Evolutionary conservation across 2,113 vertebrate genomes (phyloP), one percentile per base, ranked within the genome.

Genomic region (Chamaetylas fuelleborni): DNA sequence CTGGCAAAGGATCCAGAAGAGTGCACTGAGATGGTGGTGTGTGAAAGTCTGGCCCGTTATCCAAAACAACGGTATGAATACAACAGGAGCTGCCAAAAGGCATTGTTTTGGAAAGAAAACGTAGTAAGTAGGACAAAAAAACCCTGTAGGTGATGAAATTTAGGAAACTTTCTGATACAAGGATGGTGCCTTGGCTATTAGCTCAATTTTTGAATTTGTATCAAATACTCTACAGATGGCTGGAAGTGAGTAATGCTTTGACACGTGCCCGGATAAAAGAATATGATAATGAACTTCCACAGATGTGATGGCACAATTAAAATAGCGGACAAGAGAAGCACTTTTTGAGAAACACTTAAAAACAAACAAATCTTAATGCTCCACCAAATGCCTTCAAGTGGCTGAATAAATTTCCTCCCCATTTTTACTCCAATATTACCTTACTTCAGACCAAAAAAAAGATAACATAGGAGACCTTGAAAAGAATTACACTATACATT

Each of bases 51-150:
- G 81, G 93, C 79, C 71, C 43, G 24, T 62, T 89, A 91, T 69
- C 93, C 94, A 73, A 93, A 96, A 92, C 28, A 77, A 16, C 5
- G 1, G 74, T 67, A 93, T 34, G 53, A 69, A 89, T 92, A 91
- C 66, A 66, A 81, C 53, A 88, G 77, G 64, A 87, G 84, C 73
- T 95, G 97, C 93, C 92, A 97, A 88, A 94, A 97, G 56, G 38
- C 62, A 93, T 51, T 79, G 89, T 92, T 92, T 93, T 92, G 88
- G 65, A 94, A 94, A 77, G 51, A 89, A 93, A 93, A 92, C 18
- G 15, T 28, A 64, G 29, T 73, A 97, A 96, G 79, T 91, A 95
- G 95, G 96, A 80, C 96, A 96, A 97, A 96, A 65, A 86, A 88
- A 42, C 17, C 54, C 79, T 78, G 23, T 34, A 62, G 90, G 92